Evolutionary conservation across 1,140 invertebrate species (phyloP), one percentile per base, ranked within the genome.

Genomic region (Aphaenogaster ashmeadi): DNA sequence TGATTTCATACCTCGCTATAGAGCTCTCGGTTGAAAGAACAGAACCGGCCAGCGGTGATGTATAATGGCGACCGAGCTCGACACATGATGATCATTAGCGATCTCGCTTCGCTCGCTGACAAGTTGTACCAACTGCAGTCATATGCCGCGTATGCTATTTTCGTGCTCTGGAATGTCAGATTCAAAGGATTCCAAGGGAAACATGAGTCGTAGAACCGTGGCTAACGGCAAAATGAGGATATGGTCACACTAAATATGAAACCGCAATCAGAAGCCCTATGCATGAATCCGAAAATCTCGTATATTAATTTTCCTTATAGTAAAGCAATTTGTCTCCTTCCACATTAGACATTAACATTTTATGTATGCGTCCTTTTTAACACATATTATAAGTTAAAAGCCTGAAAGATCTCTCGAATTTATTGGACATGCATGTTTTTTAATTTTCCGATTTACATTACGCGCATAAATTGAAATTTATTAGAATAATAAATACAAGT

Each of bases 41-140:
- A 89, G 60, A 95, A 93, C 74, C 90, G 92, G 18, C 92, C 92
- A 38, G 93, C 93, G 0, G 90, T 94, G 8, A 94, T 83, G 21
- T 74, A 50, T 36, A 93, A 75, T 15, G 94, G 92, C 41, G 66
- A 72, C 60, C 90, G 88, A 0, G 91, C 87, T 50, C 92, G 84
- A 52, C 86, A 79, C 84, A 95, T 94, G 15, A 94, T 90, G 8
- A 94, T 87, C 13, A 91, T 77, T 3, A 94, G 47, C 50, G 56
- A 86, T 84, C 77, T 93, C 0, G 89, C 60, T 27, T 91, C 78
- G 2, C 56, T 56, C 3, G 84, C 52, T 36, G 91, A 64, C 18
- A 92, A 87, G 11, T 91, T 91, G 47, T 93, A 93, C 94, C 94
- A 95, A 11, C 92, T 50, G 18, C 87, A 91, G 11, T 91, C 62